These are phyloP conservation scores for Dolichomitus sp. DNA, from an alignment of 2,888 invertebrate genomes.

Conservation along the genomic window DNA sequence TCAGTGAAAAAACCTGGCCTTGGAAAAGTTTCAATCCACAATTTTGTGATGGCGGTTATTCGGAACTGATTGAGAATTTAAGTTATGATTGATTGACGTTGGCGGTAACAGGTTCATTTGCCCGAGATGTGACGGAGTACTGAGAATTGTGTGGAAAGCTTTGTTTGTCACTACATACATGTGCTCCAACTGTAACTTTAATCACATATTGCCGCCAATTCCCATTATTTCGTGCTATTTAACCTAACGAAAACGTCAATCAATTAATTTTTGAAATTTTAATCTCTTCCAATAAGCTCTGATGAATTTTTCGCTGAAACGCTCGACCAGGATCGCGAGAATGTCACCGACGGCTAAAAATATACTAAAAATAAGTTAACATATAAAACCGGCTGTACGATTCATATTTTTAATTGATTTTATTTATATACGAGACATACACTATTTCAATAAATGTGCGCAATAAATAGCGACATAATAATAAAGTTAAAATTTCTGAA, in stretches of 20 bases:
- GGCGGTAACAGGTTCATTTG: not conserved
- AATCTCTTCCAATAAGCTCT: not conserved
- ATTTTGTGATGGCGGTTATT: not conserved
- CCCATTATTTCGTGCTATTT: not conserved
- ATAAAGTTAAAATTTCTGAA: too few species aligned
- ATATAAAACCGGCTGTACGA: too few species aligned
- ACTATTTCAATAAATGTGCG: too few species aligned
- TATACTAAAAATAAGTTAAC: too few species aligned
- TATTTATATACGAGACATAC: too few species aligned
- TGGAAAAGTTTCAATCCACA: not conserved
- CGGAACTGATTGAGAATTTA: not conserved
- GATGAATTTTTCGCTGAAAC: not conserved
- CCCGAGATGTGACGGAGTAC: not conserved
- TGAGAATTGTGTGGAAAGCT: not conserved
- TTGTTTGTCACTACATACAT: not conserved
- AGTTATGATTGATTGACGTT: not conserved
- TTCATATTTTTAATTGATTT: too few species aligned
- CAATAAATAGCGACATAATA: too few species aligned
- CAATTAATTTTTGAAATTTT: not conserved
- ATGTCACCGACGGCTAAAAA: not conserved
- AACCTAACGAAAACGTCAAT: not conserved
- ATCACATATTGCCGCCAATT: not conserved
- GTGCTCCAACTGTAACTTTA: not conserved
- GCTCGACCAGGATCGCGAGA: not conserved
- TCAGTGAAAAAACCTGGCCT: too few species aligned